These are phyloP conservation scores for Gorsachius magnificus DNA, from an alignment of 2,797 vertebrate genomes.

Conservation along the genomic window DNA sequence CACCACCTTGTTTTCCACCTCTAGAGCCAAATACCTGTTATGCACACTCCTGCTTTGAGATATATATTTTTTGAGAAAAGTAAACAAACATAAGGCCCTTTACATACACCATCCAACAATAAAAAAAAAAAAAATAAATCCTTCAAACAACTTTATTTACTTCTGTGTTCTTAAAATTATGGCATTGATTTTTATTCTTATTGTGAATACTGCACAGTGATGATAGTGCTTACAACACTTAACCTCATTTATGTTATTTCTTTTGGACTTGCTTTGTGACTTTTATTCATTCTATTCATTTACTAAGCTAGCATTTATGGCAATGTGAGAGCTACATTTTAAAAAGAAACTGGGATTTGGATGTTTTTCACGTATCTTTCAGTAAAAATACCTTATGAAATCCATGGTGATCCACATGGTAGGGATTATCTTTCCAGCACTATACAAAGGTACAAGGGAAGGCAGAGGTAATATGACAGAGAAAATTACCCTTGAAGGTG, in stretches of 20 bases:
- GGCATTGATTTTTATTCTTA: neutral
- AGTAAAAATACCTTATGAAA: neutral
- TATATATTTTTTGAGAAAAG: neutral
- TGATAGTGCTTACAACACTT: neutral
- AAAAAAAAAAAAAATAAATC: too few species aligned
- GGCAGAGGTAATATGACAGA: neutral
- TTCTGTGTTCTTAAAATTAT: neutral
- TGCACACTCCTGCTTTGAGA: neutral
- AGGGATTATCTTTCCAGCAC: neutral
- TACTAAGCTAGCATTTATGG: neutral
- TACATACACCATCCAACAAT: neutral
- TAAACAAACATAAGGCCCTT: neutral
- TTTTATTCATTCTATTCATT: neutral
- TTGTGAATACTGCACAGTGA: neutral
- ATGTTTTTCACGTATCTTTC: neutral
- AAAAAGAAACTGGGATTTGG: neutral
- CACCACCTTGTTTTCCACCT: too few species aligned
- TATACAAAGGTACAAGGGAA: neutral
- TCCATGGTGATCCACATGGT: neutral
- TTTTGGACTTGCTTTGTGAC: neutral
- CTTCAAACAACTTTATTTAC: neutral
- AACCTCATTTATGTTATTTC: neutral
- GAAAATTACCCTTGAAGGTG: neutral
- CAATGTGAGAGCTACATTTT: neutral
- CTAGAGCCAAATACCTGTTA: too few species aligned